phyloP scores from a whole-genome alignment of 2,113 vertebrate genomes.

The Bos indicus region DNA sequence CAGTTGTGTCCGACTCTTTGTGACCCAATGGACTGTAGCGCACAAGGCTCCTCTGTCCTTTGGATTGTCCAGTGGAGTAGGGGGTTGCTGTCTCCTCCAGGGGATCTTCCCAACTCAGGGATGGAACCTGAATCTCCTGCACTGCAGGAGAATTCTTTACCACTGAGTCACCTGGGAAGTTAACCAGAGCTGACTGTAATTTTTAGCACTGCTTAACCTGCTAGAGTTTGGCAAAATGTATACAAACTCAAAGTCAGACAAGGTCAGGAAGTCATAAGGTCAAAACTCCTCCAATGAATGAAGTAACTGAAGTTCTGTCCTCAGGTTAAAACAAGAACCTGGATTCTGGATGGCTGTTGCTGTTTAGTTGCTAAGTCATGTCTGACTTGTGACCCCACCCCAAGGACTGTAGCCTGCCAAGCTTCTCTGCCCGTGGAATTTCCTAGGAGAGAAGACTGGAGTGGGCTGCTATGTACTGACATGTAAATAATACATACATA shows the following conservation, averaged over 20 bases:
- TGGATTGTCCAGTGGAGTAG: background rate
- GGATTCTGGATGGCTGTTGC: background rate
- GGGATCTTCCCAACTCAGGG: background rate
- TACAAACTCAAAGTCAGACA: background rate
- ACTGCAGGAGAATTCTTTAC: background rate
- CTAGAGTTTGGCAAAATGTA: background rate
- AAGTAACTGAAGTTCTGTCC: background rate
- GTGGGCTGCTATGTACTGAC: background rate
- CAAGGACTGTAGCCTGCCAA: background rate
- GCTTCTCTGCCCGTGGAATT: background rate
- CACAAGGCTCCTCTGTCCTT: background rate
- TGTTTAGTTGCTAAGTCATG: background rate
- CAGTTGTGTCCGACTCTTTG: rapidly evolving
- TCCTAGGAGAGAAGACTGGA: background rate
- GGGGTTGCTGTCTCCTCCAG: background rate
- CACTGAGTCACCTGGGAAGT: background rate
- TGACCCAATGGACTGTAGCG: background rate
- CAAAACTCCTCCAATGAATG: background rate
- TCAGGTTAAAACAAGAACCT: background rate
- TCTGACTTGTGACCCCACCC: background rate
- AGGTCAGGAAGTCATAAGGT: background rate
- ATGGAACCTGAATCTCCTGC: background rate
- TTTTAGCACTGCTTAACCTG: background rate
- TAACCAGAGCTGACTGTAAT: background rate
- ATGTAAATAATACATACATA: too few relatives aligned